Evolutionary conservation across 2,797 vertebrate genomes (phyloP).

Genomic region (Pangasius macronema): DNA sequence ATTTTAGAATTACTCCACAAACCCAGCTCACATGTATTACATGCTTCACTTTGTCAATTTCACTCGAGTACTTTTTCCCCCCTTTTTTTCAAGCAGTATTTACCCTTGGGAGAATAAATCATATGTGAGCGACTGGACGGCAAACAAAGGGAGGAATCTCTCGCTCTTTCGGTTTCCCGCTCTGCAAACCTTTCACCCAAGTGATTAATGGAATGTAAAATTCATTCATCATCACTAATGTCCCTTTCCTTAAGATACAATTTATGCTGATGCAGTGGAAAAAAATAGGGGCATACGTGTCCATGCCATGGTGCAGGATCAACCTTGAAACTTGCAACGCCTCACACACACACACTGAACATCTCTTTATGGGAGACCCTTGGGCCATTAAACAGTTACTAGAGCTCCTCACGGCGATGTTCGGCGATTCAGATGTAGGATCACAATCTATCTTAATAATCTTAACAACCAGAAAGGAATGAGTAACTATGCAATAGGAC

Average conservation of each 20-base stretch:
- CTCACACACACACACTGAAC: slow-evolving; percentile 1
- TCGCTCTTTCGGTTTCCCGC: slow-evolving; percentile 36
- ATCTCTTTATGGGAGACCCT: slow-evolving; percentile 57
- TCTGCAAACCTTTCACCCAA: slow-evolving; percentile 47
- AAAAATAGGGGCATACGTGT: slow-evolving; percentile 7
- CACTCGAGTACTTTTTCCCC: slow-evolving; percentile 48
- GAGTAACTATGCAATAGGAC: background rate
- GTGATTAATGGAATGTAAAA: slow-evolving; percentile 74
- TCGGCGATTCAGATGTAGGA: slow-evolving; percentile 46
- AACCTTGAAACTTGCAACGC: slow-evolving; percentile 46
- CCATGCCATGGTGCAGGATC: slow-evolving; percentile 32
- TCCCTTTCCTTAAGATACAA: slow-evolving; percentile 68
- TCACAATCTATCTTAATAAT: slow-evolving; percentile 56
- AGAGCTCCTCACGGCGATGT: slow-evolving; percentile 54
- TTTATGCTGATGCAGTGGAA: slow-evolving; percentile 64
- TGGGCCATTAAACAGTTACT: slow-evolving; percentile 67
- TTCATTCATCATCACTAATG: slow-evolving; percentile 74
- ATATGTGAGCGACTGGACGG: slow-evolving; percentile 48
- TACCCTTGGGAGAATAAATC: slow-evolving; percentile 58
- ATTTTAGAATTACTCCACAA: slow-evolving; percentile 46
- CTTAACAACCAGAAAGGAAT: slow-evolving; percentile 37
- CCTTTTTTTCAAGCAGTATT: slow-evolving; percentile 42
- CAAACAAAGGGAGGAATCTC: slow-evolving; percentile 66
- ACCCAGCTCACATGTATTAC: slow-evolving; percentile 27
- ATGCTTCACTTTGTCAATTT: slow-evolving; percentile 65